Percentiles rank a stretch among this genome's conserved stretches.
phyloP scores from a whole-genome alignment of 2,113 vertebrate genomes.

The Neotragus moschatus region DNA sequence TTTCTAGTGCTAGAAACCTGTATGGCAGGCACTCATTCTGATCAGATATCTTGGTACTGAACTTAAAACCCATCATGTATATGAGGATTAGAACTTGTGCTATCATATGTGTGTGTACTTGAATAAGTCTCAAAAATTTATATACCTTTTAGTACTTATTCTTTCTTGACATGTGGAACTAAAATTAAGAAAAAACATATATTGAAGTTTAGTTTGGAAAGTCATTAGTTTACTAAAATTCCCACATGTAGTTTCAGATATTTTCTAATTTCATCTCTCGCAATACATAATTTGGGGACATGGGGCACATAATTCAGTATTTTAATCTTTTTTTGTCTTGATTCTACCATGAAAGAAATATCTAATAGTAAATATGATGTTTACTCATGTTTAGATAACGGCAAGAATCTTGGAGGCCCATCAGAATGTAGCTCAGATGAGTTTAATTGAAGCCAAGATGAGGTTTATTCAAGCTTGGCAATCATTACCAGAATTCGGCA shows the following conservation, averaged over 20 bases:
- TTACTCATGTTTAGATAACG: conserved; percentile 86
- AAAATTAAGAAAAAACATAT: fast-evolving
- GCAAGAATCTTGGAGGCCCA: conserved; percentile 97
- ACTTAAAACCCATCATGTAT: not conserved
- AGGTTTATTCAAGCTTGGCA: conserved; percentile 99
- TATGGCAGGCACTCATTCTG: conserved; percentile 1
- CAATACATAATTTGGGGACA: not conserved
- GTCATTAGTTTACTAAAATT: not conserved
- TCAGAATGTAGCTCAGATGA: conserved; percentile 99
- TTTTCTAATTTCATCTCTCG: not conserved
- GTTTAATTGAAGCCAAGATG: conserved; percentile 99
- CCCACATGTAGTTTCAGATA: not conserved
- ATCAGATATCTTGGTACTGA: not conserved
- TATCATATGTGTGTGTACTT: not conserved
- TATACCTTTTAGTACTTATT: not conserved
- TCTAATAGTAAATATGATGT: conserved; percentile 48
- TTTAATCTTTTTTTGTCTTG: not conserved
- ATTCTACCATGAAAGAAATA: not conserved
- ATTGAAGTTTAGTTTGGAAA: not conserved
- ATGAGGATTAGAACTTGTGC: not conserved
- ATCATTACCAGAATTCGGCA: conserved; percentile 96
- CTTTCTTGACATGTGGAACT: not conserved
- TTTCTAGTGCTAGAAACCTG: conserved; percentile 36
- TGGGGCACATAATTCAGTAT: not conserved
- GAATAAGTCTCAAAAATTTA: not conserved